These are phyloP conservation scores for Geodia barretti DNA, from an alignment of 37 sponge, comb jelly and placozoan genomes.

Conservation along the genomic window DNA sequence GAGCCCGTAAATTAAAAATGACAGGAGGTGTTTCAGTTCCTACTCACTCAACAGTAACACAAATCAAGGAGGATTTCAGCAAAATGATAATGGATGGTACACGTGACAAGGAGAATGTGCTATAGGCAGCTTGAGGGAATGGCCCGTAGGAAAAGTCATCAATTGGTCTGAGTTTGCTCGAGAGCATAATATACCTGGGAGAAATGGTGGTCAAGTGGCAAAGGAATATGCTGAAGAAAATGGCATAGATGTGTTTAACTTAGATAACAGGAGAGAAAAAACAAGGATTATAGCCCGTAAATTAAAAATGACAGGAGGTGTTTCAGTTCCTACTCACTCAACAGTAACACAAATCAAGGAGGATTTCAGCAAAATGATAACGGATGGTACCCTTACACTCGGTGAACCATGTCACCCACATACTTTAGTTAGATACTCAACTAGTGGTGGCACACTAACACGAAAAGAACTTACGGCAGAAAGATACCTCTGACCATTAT, in stretches of 20 bases:
- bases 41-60: slow-evolving; percentile 1
- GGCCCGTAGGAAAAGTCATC: neutral
- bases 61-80: slow-evolving; percentile 5
- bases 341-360: slow-evolving; percentile 8
- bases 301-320: neutral
- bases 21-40: slow-evolving; percentile 21
- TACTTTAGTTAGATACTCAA: slow-evolving; percentile 4
- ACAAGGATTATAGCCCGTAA: neutral
- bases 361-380: slow-evolving; percentile 11
- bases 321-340: slow-evolving; percentile 20
- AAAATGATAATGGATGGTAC: slow-evolving; percentile 21
- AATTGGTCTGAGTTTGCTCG: slow-evolving; percentile 12
- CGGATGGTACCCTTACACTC: slow-evolving; percentile 10
- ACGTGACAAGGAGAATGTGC: slow-evolving; percentile 21
- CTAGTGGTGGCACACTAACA: slow-evolving; percentile 8
- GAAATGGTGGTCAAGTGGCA: slow-evolving; percentile 14
- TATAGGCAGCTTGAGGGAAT: neutral
- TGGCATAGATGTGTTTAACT: slow-evolving; percentile 7
- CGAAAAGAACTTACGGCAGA: slow-evolving; percentile 13
- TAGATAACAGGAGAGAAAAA: slow-evolving; percentile 3
- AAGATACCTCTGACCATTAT: slow-evolving; percentile 37
- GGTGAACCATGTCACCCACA: slow-evolving; percentile 30
- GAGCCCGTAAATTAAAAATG: slow-evolving; percentile 5
- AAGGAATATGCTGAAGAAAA: slow-evolving; percentile 10
- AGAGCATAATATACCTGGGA: slow-evolving; percentile 29